phyloP scores from a whole-genome alignment of 2,797 vertebrate species.

The Choloepus didactylus region DNA sequence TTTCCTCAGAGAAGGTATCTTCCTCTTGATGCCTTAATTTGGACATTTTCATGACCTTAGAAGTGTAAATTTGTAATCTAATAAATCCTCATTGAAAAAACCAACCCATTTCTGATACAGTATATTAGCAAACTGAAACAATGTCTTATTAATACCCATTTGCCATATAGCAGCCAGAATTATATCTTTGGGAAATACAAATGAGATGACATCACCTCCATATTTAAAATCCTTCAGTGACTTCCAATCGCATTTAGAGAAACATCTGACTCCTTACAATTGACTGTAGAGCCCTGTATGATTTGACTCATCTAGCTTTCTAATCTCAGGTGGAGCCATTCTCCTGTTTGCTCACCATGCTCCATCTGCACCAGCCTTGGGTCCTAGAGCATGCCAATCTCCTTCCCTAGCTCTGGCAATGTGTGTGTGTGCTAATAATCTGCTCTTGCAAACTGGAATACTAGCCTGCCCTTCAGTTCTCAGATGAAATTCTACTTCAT shows the following conservation, averaged over 20 bases:
- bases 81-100: no score
- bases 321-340: background rate
- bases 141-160: background rate
- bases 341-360: background rate
- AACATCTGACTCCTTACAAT: background rate
- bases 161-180: background rate
- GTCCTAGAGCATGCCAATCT: background rate
- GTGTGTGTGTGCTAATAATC: background rate
- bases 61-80: no score
- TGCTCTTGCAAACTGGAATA: background rate
- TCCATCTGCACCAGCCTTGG: background rate
- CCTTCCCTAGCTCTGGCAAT: background rate
- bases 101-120: no score
- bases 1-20: no score
- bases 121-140: no score
- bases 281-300: background rate
- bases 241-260: background rate
- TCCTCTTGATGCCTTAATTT: no score
- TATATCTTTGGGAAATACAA: background rate
- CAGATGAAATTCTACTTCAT: background rate
- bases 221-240: background rate
- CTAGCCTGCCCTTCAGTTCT: background rate
- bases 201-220: background rate
- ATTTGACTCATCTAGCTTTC: background rate
- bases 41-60: no score